Percentiles rank a stretch among this genome's conserved stretches.
phyloP scores from a whole-genome alignment of 2,113 vertebrate species.

The Arenaria interpres region DNA sequence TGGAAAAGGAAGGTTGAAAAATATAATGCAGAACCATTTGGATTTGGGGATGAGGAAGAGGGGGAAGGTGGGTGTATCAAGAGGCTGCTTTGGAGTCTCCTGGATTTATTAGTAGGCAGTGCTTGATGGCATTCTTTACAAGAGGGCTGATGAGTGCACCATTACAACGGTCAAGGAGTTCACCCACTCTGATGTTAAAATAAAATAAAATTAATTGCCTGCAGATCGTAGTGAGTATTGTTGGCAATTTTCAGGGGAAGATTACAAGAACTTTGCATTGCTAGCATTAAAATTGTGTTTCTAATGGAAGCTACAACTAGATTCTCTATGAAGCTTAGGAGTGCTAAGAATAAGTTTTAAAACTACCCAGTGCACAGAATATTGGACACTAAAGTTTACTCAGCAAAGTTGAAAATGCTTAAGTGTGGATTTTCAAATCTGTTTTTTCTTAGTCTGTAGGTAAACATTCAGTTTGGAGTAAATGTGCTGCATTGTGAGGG shows the following conservation, averaged over 20 bases:
- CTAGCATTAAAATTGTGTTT: not conserved
- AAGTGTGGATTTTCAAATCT: not conserved
- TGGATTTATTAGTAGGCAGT: not conserved
- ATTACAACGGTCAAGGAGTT: not conserved
- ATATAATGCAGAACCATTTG: not conserved
- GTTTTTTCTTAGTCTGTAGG: not conserved
- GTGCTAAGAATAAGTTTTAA: not conserved
- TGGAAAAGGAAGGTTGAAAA: not conserved
- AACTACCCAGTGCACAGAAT: not conserved
- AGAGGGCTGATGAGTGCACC: not conserved
- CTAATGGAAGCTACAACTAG: not conserved
- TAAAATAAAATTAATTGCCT: not conserved
- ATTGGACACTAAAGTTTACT: not conserved
- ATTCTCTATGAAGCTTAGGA: not conserved
- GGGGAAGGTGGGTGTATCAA: not conserved
- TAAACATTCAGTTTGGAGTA: not conserved
- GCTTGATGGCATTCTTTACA: not conserved
- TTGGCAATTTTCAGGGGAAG: not conserved
- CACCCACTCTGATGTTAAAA: not conserved
- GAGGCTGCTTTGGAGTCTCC: not conserved
- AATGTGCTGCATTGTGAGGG: not conserved
- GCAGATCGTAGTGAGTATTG: not conserved
- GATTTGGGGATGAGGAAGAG: not conserved
- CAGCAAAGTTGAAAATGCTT: not conserved
- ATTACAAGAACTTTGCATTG: not conserved